Percentiles rank a stretch among this genome's conserved stretches.
phyloP scores from a whole-genome alignment of 1,140 invertebrate species.

The Ceratoteleas bidentatus region DNA sequence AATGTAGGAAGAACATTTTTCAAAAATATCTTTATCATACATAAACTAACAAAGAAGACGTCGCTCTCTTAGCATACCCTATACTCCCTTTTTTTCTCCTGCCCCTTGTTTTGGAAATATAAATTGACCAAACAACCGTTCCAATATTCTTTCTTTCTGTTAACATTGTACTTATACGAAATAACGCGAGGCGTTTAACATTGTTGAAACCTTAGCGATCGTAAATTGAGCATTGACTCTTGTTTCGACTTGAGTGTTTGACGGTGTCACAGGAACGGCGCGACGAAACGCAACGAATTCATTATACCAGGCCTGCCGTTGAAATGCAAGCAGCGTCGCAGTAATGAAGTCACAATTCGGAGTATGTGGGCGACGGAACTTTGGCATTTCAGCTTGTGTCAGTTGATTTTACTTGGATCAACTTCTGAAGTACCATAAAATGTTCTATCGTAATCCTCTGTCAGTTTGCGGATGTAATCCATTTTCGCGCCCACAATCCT shows the following conservation, averaged over 20 bases:
- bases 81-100: conserved; percentile 10
- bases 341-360: conserved; percentile 69
- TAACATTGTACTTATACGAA: conserved; percentile 52
- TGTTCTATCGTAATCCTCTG: conserved; percentile 35
- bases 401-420: conserved; percentile 70
- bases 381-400: conserved; percentile 77
- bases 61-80: conserved; percentile 9
- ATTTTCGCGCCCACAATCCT: conserved; percentile 37
- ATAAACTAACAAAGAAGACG: conserved; percentile 54
- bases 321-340: conserved; percentile 72
- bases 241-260: conserved; percentile 44
- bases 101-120: conserved; percentile 37
- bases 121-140: conserved; percentile 39
- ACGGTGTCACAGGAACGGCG: conserved; percentile 69
- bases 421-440: conserved; percentile 35
- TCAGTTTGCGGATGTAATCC: conserved; percentile 44
- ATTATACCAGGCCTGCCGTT: conserved; percentile 71
- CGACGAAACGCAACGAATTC: conserved; percentile 48
- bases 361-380: conserved; percentile 71
- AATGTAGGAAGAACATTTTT: conserved; percentile 37
- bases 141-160: conserved; percentile 50
- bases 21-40: conserved; percentile 31
- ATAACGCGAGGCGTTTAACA: conserved; percentile 51
- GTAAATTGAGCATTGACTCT: conserved; percentile 61
- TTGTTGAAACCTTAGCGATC: conserved; percentile 51